Percentiles rank a stretch among this genome's conserved stretches.
Conservation (phyloP, 1,140 invertebrate species). For the Cydia fagiglandana region DNA sequence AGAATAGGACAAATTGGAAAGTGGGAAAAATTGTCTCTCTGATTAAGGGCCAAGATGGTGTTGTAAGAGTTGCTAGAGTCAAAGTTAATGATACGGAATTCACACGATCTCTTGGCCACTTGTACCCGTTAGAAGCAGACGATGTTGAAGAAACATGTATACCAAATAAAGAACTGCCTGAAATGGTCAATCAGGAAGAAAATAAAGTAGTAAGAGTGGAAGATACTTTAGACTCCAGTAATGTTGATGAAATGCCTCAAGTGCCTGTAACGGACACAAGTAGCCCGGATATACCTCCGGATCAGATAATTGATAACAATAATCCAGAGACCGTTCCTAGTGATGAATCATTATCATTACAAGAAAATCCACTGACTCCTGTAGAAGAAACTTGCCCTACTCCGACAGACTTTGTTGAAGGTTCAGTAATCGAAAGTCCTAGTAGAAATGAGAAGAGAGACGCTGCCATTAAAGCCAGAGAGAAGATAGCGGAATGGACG, state of each 20-base stretch:
- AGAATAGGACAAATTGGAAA: constrained; percentile 30
- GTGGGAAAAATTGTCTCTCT: constrained; percentile 18
- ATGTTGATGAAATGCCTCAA: not conserved
- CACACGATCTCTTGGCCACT: constrained; percentile 21
- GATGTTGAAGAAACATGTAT: not conserved
- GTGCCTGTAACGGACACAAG: not conserved
- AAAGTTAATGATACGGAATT: constrained; percentile 11
- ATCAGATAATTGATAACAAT: not conserved
- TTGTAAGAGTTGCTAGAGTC: not conserved
- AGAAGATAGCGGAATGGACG: constrained; percentile 32
- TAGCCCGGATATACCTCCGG: not conserved
- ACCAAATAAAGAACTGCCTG: not conserved
- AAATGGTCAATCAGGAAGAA: not conserved
- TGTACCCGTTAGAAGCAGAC: constrained; percentile 27
- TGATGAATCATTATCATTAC: too few relatives aligned
- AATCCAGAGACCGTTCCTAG: not conserved
- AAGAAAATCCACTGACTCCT: not conserved
- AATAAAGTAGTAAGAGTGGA: not conserved
- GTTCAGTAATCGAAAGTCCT: not conserved
- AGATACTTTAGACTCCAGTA: not conserved
- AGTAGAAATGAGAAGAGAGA: not conserved
- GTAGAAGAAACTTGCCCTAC: not conserved
- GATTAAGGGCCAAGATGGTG: not conserved
- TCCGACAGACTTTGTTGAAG: not conserved
- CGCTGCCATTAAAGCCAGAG: constrained; percentile 28